Conservation (phyloP, 2,797 vertebrate species). For the Megaceryle alcyon region DNA sequence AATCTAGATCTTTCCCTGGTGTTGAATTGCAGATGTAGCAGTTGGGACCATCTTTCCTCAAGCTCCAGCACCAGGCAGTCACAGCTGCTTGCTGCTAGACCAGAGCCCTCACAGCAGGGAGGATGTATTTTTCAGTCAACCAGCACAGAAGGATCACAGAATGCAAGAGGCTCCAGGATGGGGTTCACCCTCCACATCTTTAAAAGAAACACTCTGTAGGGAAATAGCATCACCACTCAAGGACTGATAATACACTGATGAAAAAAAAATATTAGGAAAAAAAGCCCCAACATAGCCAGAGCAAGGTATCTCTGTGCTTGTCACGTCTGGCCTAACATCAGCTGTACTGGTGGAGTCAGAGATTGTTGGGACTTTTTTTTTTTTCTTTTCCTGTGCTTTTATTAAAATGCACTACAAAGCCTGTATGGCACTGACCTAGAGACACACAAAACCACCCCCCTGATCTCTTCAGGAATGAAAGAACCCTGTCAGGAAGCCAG, state of each 20-base stretch:
- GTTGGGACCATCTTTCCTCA: not conserved
- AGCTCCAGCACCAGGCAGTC: not conserved
- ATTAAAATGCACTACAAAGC: not conserved
- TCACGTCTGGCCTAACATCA: not conserved
- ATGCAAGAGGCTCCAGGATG: not conserved
- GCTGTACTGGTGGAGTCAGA: not conserved
- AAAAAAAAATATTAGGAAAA: not conserved
- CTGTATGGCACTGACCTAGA: not conserved
- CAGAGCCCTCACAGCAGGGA: not conserved
- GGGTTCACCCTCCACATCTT: not conserved
- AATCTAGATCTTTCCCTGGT: not conserved
- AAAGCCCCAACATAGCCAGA: not conserved
- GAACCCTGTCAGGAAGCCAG: not conserved
- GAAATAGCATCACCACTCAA: not conserved
- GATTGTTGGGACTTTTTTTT: not conserved
- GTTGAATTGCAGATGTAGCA: not conserved
- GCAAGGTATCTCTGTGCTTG: not conserved
- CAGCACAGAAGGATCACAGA: not conserved
- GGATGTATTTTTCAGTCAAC: not conserved
- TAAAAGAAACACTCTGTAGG: not conserved
- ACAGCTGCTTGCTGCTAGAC: not conserved
- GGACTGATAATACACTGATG: accelerated
- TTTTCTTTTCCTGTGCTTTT: not conserved
- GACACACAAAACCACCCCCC: not conserved
- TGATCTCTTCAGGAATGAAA: not conserved